Evolutionary conservation across 2,888 invertebrate species (phyloP).

Genomic region (Mycogona germanica): DNA sequence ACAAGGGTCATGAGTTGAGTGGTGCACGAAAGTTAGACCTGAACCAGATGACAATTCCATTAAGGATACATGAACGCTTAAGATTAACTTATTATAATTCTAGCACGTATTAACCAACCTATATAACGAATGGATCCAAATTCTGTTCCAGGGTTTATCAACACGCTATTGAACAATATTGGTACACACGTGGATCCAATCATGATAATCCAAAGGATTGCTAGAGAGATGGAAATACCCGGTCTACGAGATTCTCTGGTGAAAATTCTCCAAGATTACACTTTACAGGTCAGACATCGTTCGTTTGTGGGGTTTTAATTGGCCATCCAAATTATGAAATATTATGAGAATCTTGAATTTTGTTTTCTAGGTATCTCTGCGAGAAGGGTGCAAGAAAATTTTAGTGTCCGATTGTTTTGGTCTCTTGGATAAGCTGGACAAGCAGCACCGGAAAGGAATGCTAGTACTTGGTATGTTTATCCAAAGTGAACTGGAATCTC

Average conservation of each 20-base stretch:
- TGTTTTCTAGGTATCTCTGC: constrained; percentile 54
- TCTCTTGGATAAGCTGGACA: constrained; percentile 65
- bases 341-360: background rate
- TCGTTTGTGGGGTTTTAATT: too few species aligned
- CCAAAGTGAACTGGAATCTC: background rate
- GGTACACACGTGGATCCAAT: constrained; percentile 84
- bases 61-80: too few species aligned
- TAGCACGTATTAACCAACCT: too few species aligned
- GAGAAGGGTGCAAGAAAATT: constrained; percentile 81
- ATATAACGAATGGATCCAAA: too few species aligned
- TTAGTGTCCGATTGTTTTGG: constrained; percentile 82
- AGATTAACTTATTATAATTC: too few species aligned
- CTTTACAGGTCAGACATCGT: constrained; percentile 52
- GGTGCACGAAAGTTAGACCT: too few species aligned
- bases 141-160: constrained; percentile 46
- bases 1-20: too few species aligned
- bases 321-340: too few species aligned
- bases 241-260: constrained; percentile 80
- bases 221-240: constrained; percentile 70
- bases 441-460: constrained; percentile 63
- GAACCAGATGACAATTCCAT: too few species aligned
- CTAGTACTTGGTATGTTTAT: constrained; percentile 43
- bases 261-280: constrained; percentile 92
- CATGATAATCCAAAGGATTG: constrained; percentile 70
- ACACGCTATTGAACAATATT: constrained; percentile 54